Evolutionary conservation across 2,797 vertebrate genomes (phyloP).

Genomic region (Myripristis jacobus): DNA sequence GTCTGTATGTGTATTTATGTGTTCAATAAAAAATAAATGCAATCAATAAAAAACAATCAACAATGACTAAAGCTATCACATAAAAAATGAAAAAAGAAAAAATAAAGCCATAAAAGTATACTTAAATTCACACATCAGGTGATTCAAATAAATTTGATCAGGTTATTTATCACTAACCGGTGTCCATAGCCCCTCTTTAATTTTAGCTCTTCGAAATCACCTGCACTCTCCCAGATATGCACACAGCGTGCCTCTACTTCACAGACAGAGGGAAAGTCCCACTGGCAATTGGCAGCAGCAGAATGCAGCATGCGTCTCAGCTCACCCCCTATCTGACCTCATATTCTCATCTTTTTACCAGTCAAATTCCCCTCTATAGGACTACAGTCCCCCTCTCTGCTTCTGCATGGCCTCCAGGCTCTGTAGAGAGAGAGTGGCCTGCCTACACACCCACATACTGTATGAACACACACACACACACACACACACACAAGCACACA

Average conservation of each 20-base stretch:
- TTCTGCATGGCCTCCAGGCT: constrained; percentile 17
- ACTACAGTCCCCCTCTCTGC: not conserved
- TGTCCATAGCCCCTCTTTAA: not conserved
- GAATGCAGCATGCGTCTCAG: not conserved
- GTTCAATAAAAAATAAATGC: too few species aligned
- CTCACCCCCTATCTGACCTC: constrained; percentile 35
- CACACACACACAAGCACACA: constrained; percentile 23
- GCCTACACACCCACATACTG: constrained; percentile 17
- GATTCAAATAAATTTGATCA: too few species aligned
- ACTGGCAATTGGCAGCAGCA: constrained; percentile 17
- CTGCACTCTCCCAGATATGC: not conserved
- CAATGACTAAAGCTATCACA: too few species aligned
- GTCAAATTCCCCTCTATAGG: constrained; percentile 8
- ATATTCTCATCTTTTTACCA: constrained; percentile 16
- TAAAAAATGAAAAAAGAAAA: not conserved
- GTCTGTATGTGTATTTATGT: too few species aligned
- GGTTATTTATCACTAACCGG: not conserved
- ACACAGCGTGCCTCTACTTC: not conserved
- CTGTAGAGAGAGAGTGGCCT: constrained; percentile 6
- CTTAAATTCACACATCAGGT: not conserved
- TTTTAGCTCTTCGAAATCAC: not conserved
- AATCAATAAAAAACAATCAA: too few species aligned
- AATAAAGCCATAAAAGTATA: not conserved
- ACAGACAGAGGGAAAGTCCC: constrained; percentile 9
- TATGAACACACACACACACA: not conserved